A percentile compares a stretch with the other conserved stretches of the same genome.
phyloP scores from a whole-genome alignment of 2,888 invertebrate genomes.

The Drosophila trichaetosa region DNA sequence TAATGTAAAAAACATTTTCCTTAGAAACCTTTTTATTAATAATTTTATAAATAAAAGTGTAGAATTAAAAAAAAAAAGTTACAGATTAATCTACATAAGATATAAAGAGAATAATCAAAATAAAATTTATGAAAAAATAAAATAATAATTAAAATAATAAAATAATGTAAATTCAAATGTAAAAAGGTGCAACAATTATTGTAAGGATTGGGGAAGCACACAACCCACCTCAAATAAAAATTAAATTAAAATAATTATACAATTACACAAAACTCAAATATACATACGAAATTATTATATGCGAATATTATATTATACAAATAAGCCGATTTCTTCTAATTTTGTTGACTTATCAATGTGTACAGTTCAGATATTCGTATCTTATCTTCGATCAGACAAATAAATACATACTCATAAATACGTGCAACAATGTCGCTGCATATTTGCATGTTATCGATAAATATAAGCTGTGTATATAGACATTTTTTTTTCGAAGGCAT shows the following conservation, averaged over 20 bases:
- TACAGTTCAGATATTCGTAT: constrained; percentile 9
- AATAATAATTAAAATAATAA: neutral
- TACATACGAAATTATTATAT: neutral
- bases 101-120: neutral
- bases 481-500: neutral
- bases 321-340: neutral
- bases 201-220: neutral
- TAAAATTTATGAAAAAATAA: too few species aligned
- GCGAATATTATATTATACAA: neutral
- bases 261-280: neutral
- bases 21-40: neutral
- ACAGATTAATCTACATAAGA: neutral
- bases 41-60: neutral
- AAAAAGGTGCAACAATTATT: neutral
- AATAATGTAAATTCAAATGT: neutral
- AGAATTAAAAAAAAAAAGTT: neutral
- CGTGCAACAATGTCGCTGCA: neutral
- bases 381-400: constrained; percentile 28
- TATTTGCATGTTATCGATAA: neutral
- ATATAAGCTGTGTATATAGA: neutral
- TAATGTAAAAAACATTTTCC: neutral
- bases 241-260: too few species aligned
- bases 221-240: neutral
- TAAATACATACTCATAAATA: neutral
- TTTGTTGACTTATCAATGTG: neutral